A percentile compares a stretch with the other conserved stretches of the same genome.
Evolutionary conservation across 30 jellyfish, hydroid and myxozoan genomes (phyloP).

Genomic region (Rhopilema esculentum): DNA sequence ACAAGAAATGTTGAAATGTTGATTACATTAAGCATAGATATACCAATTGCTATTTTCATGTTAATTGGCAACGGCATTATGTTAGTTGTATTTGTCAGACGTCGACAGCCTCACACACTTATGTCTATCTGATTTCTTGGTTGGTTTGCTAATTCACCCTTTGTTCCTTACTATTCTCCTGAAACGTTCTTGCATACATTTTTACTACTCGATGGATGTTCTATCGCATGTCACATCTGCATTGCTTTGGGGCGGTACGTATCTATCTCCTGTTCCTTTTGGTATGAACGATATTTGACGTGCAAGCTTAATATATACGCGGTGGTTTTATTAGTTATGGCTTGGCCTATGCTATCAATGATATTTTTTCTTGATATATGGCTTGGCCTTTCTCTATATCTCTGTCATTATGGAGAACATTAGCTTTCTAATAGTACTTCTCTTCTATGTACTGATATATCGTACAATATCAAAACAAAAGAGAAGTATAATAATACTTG

Average conservation of each 20-base stretch:
- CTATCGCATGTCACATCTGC: neutral
- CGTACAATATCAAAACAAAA: neutral
- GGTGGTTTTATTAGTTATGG: neutral
- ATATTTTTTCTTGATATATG: neutral
- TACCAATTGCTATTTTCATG: neutral
- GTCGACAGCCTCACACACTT: conserved; percentile 13
- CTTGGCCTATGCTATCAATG: conserved; percentile 7
- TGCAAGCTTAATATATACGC: neutral
- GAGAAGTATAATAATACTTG: neutral
- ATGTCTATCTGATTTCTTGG: conserved; percentile 19
- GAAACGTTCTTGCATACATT: conserved; percentile 9
- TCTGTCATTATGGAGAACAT: neutral
- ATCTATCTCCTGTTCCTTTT: conserved; percentile 19
- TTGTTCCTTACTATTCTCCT: neutral
- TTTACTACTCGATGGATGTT: conserved; percentile 22
- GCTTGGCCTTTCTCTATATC: neutral
- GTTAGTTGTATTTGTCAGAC: conserved; percentile 5
- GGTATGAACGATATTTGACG: conserved; percentile 1
- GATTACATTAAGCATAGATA: neutral
- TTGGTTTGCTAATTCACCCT: conserved; percentile 14
- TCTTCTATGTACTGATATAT: conserved; percentile 24
- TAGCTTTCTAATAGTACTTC: neutral
- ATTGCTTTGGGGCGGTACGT: conserved; percentile 30
- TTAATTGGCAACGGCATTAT: conserved; percentile 15
- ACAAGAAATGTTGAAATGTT: neutral